These are phyloP conservation scores for Drosophila mayaguana DNA, from an alignment of 2,888 invertebrate genomes.

Conservation along the genomic window DNA sequence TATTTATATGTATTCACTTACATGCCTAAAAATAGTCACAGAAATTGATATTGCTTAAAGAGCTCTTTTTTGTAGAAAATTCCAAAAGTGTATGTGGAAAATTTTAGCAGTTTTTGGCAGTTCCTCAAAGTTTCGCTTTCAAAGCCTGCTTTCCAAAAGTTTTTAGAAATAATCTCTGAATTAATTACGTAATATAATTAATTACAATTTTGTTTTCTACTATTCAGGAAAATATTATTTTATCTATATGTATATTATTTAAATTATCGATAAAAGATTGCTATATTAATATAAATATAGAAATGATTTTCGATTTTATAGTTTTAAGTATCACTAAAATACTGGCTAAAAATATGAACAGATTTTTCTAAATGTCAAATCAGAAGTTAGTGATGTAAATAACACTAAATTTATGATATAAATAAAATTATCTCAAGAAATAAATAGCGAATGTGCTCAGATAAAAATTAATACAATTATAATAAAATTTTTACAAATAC, in stretches of 20 bases:
- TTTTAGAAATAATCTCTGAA: not conserved
- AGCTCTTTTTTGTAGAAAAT: constrained; percentile 7
- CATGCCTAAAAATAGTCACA: constrained; percentile 4
- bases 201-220: not conserved
- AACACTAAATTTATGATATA: too few species aligned
- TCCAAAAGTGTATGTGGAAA: not conserved
- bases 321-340: too few species aligned
- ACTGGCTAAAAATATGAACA: too few species aligned
- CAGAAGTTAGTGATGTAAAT: too few species aligned
- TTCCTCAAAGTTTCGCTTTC: not conserved
- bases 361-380: too few species aligned
- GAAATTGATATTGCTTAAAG: not conserved
- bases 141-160: not conserved
- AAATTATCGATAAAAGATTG: not conserved
- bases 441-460: too few species aligned
- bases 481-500: too few species aligned
- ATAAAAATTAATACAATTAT: too few species aligned
- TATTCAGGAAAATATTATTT: not conserved
- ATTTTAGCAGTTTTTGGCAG: not conserved
- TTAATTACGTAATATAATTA: not conserved
- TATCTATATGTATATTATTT: too few species aligned
- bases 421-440: too few species aligned
- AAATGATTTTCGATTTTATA: too few species aligned
- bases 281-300: not conserved
- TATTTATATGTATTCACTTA: not conserved